phyloP scores from a whole-genome alignment of 1,140 invertebrate genomes.

The Pogonomyrmex barbatus region DNA sequence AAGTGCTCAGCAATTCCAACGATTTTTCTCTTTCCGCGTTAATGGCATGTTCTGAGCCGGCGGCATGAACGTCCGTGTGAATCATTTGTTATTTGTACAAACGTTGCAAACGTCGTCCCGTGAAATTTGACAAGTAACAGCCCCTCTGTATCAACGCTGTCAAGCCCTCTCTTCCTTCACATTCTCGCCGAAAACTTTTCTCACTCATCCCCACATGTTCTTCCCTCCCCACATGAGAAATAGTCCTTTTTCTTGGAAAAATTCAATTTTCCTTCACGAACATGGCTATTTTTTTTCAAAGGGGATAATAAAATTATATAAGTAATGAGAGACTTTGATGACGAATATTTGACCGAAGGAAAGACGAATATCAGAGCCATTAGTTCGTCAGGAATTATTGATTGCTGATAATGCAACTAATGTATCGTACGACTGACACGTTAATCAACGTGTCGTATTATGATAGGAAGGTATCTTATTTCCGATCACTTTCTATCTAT shows the following conservation, averaged over 20 bases:
- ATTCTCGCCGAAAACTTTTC: constrained; percentile 37
- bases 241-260: neutral
- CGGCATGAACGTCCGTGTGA: neutral
- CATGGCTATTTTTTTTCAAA: neutral
- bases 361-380: neutral
- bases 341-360: neutral
- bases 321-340: neutral
- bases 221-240: neutral
- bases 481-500: neutral
- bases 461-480: neutral
- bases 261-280: constrained; percentile 40
- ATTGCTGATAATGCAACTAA: neutral
- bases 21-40: constrained; percentile 24
- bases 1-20: neutral
- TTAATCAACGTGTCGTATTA: neutral
- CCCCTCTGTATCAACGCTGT: constrained; percentile 14
- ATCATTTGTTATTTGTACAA: constrained; percentile 32
- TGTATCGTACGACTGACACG: neutral
- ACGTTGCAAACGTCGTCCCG: neutral
- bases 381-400: constrained; percentile 2
- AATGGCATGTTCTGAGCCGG: neutral
- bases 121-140: constrained; percentile 25
- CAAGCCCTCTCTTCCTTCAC: neutral
- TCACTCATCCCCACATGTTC: neutral
- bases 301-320: constrained; percentile 33